Percentiles rank a stretch among this genome's conserved stretches.
Evolutionary conservation across 1,140 invertebrate species (phyloP).

Genomic region (Diabrotica undecimpunctata): DNA sequence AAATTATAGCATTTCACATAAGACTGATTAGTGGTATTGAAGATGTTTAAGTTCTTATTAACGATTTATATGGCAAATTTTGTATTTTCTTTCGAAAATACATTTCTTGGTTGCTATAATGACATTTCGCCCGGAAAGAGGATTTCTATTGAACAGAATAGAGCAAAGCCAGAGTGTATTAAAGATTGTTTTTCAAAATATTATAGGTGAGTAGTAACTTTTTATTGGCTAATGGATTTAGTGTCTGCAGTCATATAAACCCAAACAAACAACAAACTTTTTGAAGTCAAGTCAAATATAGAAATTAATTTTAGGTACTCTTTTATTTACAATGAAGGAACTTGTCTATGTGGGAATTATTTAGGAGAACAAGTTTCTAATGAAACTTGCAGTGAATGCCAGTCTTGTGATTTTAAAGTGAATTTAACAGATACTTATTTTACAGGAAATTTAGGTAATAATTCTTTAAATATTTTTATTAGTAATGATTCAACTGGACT

Average conservation of each 20-base stretch:
- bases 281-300: too few relatives aligned
- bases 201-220: constrained; percentile 30
- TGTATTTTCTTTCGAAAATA: constrained; percentile 18
- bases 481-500: constrained; percentile 9
- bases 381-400: constrained; percentile 31
- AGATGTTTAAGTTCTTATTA: constrained; percentile 2
- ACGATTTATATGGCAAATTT: background rate
- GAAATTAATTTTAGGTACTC: constrained; percentile 23
- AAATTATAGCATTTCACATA: background rate
- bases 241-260: too few relatives aligned
- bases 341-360: constrained; percentile 39
- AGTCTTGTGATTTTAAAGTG: constrained; percentile 21
- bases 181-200: constrained; percentile 32
- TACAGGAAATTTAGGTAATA: constrained; percentile 37
- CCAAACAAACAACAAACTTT: too few relatives aligned
- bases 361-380: constrained; percentile 36
- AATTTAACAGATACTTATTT: constrained; percentile 35
- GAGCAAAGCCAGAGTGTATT: constrained; percentile 26
- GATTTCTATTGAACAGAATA: constrained; percentile 19
- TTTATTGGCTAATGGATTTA: too few relatives aligned
- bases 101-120: constrained; percentile 36
- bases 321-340: constrained; percentile 22
- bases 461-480: background rate
- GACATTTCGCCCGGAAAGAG: constrained; percentile 23
- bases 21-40: constrained; percentile 9